phyloP scores from a whole-genome alignment of 2,888 invertebrate genomes.

The Phasia obesa region DNA sequence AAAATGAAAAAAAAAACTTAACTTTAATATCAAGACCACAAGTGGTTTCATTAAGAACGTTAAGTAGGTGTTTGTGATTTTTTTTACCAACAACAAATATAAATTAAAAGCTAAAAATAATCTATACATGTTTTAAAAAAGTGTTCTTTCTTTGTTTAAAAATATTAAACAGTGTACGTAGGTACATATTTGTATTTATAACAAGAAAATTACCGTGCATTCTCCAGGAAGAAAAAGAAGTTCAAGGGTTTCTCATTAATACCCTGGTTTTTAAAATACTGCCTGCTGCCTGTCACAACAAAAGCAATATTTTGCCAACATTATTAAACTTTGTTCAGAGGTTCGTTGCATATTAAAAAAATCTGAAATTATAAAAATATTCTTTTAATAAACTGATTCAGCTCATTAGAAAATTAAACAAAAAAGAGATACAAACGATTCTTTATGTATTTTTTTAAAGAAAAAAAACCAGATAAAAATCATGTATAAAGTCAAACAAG shows the following conservation, averaged over 20 bases:
- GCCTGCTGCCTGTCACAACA: slow-evolving; percentile 5
- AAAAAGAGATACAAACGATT: background rate
- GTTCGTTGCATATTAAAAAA: background rate
- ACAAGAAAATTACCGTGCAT: slow-evolving; percentile 1
- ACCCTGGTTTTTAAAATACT: background rate
- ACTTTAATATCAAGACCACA: slow-evolving; percentile 48
- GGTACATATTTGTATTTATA: too few relatives aligned
- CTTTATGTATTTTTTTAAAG: background rate
- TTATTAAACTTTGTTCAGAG: slow-evolving; percentile 1
- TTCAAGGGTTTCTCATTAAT: slow-evolving; percentile 24
- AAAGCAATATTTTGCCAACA: slow-evolving; percentile 7
- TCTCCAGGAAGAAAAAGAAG: background rate
- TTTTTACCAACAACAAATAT: background rate
- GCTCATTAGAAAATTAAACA: slow-evolving; percentile 3
- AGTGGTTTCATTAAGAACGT: slow-evolving; percentile 52
- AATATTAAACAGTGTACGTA: background rate
- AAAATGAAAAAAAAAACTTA: background rate
- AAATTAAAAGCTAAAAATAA: slow-evolving; percentile 10
- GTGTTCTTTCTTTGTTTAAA: slow-evolving; percentile 37
- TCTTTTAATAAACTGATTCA: slow-evolving; percentile 2
- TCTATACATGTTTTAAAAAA: background rate
- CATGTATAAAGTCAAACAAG: slow-evolving; percentile 4
- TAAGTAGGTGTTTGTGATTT: slow-evolving; percentile 8
- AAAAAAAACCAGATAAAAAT: slow-evolving; percentile 1
- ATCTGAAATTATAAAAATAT: background rate